Evolutionary conservation across 2,888 invertebrate genomes (phyloP).

Genomic region (Athrips mouffetella): DNA sequence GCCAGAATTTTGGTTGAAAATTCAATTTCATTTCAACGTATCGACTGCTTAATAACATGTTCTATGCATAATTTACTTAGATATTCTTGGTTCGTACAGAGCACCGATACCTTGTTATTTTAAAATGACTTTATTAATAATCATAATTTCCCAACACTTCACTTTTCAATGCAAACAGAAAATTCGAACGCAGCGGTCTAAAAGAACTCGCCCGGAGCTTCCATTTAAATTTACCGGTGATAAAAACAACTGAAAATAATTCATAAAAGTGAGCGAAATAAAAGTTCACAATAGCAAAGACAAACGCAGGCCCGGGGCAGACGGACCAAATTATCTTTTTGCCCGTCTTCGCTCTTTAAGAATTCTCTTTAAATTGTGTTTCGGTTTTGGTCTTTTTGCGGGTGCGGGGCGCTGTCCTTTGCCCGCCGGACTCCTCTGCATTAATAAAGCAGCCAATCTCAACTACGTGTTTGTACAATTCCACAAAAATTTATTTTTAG

Average conservation of each 20-base stretch:
- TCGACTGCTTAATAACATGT: no score
- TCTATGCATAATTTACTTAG: no score
- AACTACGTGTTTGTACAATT: constrained; percentile 29
- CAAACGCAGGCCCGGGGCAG: constrained; percentile 60
- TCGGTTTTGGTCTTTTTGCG: constrained; percentile 66
- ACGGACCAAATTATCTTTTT: constrained; percentile 69
- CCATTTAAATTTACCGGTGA: constrained; percentile 59
- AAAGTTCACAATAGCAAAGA: constrained; percentile 75
- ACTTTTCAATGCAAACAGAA: constrained; percentile 12
- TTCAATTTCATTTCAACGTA: not conserved
- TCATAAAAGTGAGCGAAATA: constrained; percentile 71
- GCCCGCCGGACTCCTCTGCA: constrained; percentile 55
- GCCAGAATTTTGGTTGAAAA: not conserved
- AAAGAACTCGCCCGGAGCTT: constrained; percentile 43
- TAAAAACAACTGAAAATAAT: constrained; percentile 73
- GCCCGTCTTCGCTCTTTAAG: constrained; percentile 70
- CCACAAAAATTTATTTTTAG: no score
- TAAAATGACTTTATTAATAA: not conserved
- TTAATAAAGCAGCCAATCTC: constrained; percentile 58
- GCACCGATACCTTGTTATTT: no score
- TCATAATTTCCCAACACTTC: not conserved
- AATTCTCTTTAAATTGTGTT: constrained; percentile 76
- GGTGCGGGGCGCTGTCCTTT: constrained; percentile 58
- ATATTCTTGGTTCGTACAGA: no score
- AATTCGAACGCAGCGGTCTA: constrained; percentile 8